A percentile compares a stretch with the other conserved stretches of the same genome.
Evolutionary conservation across 2,113 vertebrate species (phyloP).

Genomic region (Dryoscopus gambensis): DNA sequence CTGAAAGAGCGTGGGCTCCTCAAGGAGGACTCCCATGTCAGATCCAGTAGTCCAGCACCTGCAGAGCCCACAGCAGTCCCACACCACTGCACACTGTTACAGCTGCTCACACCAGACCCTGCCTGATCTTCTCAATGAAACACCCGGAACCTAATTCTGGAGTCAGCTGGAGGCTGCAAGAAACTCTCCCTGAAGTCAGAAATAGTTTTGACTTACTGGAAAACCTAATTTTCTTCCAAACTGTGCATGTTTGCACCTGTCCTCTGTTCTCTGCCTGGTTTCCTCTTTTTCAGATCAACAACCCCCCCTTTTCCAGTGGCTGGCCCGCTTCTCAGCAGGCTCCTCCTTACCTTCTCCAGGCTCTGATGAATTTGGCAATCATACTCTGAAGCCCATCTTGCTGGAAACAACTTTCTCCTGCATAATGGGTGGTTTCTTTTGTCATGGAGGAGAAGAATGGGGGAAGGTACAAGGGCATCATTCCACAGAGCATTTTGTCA

Average conservation of each 20-base stretch:
- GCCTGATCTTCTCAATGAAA: not conserved
- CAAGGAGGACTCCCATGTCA: not conserved
- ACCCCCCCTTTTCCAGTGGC: not conserved
- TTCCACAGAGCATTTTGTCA: not conserved
- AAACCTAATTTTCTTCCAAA: not conserved
- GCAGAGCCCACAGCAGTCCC: not conserved
- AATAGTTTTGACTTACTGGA: not conserved
- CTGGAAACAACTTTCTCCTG: not conserved
- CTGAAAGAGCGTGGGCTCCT: rapidly evolving
- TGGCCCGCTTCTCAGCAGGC: not conserved
- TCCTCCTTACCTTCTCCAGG: not conserved
- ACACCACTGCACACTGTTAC: not conserved
- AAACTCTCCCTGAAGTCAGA: not conserved
- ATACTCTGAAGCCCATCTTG: not conserved
- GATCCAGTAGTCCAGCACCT: not conserved
- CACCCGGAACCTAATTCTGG: not conserved
- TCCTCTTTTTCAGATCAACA: not conserved
- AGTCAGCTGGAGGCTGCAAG: not conserved
- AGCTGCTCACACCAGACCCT: not conserved
- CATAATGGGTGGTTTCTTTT: not conserved
- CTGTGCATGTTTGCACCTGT: not conserved
- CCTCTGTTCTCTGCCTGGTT: not conserved
- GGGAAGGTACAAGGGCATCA: not conserved
- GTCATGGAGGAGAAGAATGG: not conserved
- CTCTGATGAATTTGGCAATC: not conserved